A percentile compares a stretch with the other conserved stretches of the same genome.
Conservation (phyloP, 2,113 vertebrate species). For the Turdus rufiventris region DNA sequence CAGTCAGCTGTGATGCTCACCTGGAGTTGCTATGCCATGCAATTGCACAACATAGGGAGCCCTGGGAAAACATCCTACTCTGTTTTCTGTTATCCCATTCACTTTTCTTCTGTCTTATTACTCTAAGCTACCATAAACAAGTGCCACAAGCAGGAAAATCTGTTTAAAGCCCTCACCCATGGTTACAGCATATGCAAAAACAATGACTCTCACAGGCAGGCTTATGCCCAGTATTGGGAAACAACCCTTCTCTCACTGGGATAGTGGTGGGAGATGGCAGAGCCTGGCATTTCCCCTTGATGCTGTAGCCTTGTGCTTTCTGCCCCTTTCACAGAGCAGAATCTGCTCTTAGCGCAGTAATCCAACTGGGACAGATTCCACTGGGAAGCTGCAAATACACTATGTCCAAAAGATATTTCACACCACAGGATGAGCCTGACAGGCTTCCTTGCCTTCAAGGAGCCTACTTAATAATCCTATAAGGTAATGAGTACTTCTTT, state of each 20-base stretch:
- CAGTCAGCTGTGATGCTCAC: not conserved
- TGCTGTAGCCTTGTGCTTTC: not conserved
- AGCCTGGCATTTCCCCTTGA: not conserved
- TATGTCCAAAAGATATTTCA: not conserved
- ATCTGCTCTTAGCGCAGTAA: not conserved
- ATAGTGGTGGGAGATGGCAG: not conserved
- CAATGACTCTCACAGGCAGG: not conserved
- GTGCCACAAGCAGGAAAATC: not conserved
- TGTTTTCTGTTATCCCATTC: not conserved
- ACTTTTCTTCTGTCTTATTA: not conserved
- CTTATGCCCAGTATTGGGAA: not conserved
- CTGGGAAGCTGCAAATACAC: not conserved
- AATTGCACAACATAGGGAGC: not conserved
- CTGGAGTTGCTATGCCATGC: not conserved
- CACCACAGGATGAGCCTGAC: not conserved
- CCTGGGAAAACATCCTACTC: not conserved
- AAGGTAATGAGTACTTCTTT: not conserved
- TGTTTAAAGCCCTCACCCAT: rapidly evolving
- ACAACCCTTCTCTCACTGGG: not conserved
- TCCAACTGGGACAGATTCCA: not conserved
- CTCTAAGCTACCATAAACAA: not conserved
- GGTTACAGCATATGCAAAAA: not conserved
- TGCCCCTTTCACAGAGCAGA: not conserved
- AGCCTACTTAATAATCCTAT: not conserved
- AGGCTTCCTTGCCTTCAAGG: not conserved